These are phyloP conservation scores for Cathartes aura DNA, from an alignment of 2,113 vertebrate genomes.

Conservation along the genomic window DNA sequence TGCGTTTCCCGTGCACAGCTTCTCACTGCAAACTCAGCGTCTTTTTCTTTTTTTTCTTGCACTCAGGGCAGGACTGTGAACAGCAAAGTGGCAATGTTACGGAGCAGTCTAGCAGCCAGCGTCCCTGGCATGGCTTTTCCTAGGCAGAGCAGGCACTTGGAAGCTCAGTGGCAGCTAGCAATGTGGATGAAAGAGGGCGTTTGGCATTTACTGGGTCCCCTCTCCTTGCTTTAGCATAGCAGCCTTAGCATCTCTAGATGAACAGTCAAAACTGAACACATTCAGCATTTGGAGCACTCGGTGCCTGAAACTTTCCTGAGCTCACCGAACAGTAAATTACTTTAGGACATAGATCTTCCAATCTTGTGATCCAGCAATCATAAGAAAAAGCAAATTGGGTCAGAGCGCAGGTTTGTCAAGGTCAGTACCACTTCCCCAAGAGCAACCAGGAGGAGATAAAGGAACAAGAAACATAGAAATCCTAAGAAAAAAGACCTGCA, in stretches of 20 bases:
- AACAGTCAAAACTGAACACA: neutral
- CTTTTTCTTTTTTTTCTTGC: neutral
- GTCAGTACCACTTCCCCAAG: neutral
- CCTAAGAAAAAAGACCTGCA: neutral
- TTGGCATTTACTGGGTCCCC: neutral
- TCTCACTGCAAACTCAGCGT: neutral
- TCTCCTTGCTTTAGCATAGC: neutral
- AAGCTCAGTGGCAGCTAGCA: neutral
- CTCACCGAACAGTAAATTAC: neutral
- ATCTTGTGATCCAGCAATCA: neutral
- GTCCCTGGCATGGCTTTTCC: neutral
- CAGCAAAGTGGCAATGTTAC: neutral
- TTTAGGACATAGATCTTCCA: neutral
- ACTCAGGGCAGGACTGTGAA: neutral
- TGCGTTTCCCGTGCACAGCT: accelerated
- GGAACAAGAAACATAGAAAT: neutral
- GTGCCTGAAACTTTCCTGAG: neutral
- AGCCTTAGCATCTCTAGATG: neutral
- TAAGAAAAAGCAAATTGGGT: neutral
- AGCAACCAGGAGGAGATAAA: neutral
- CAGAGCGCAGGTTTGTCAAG: neutral
- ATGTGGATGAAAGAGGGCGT: neutral
- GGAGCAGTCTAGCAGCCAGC: neutral
- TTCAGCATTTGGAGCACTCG: neutral
- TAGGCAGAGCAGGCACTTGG: neutral